A percentile compares a stretch with the other conserved stretches of the same genome.
phyloP scores from a whole-genome alignment of 2,888 invertebrate genomes.

The Aspidiotus rigidus region DNA sequence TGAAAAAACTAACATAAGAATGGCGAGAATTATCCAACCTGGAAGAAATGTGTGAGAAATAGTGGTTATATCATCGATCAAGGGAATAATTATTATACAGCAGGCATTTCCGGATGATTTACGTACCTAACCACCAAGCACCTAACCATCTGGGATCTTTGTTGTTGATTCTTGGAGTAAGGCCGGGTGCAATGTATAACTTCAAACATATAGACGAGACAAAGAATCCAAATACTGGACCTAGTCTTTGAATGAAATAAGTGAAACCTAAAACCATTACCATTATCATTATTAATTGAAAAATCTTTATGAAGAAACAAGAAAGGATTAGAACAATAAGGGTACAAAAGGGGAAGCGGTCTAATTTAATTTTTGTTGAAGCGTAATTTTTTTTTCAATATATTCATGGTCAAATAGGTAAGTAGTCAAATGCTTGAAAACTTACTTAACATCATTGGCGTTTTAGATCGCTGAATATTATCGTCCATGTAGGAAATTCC shows the following conservation, averaged over 20 bases:
- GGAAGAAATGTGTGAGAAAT: no score
- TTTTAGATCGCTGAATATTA: conserved; percentile 63
- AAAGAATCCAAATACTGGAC: conserved; percentile 59
- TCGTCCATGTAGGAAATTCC: conserved; percentile 68
- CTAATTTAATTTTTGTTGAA: background rate
- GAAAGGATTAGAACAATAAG: background rate
- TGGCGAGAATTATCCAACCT: conserved; percentile 57
- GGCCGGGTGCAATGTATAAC: conserved; percentile 55
- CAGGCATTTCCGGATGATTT: background rate
- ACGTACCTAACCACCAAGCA: conserved; percentile 64
- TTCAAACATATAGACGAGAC: conserved; percentile 56
- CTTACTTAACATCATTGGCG: conserved; percentile 60
- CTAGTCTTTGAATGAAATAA: conserved; percentile 58
- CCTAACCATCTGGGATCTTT: conserved; percentile 69
- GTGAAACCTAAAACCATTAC: conserved; percentile 49
- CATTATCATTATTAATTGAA: background rate
- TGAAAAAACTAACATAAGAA: conserved; percentile 52
- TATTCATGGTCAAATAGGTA: background rate
- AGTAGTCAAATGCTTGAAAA: conserved; percentile 35
- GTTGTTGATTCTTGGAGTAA: conserved; percentile 56
- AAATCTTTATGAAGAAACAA: background rate
- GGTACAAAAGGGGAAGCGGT: no score
- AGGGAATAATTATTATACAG: background rate
- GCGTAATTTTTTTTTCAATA: background rate
- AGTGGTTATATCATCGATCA: no score